Evolutionary conservation across 2,113 vertebrate species (phyloP).

Genomic region (Carassius carassius): DNA sequence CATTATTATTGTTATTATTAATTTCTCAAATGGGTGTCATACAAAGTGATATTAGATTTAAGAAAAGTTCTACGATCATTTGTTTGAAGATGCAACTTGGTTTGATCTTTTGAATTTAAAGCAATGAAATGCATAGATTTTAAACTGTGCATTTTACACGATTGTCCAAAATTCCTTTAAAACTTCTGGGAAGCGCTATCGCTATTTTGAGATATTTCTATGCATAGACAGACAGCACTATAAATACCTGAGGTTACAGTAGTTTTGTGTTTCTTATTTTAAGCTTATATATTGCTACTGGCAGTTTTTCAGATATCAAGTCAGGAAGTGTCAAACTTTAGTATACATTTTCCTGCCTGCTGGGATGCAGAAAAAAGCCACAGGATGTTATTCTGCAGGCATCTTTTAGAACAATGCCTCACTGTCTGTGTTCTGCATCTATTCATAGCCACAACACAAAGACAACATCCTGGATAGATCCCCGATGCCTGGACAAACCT

Average conservation of each 20-base stretch:
- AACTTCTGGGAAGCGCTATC: too few relatives aligned
- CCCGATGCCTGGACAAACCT: conserved; percentile 98
- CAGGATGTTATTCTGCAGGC: conserved; percentile 30
- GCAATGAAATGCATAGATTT: neutral
- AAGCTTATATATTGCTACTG: conserved; percentile 17
- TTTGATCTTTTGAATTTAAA: neutral
- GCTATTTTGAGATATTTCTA: neutral
- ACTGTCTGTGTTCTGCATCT: conserved; percentile 38
- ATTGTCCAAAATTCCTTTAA: too few relatives aligned
- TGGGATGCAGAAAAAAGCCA: conserved; percentile 6
- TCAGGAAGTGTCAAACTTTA: conserved; percentile 4
- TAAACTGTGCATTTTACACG: too few relatives aligned
- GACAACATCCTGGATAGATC: conserved; percentile 99
- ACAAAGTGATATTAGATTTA: neutral
- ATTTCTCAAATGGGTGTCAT: neutral
- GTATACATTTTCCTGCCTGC: conserved; percentile 30
- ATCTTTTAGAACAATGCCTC: conserved; percentile 24
- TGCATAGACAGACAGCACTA: neutral
- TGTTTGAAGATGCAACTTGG: neutral
- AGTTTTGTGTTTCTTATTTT: neutral
- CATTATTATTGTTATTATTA: neutral
- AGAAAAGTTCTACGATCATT: neutral
- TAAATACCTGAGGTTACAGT: neutral
- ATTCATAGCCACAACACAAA: conserved; percentile 95
- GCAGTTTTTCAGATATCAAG: conserved; percentile 25